phyloP scores from a whole-genome alignment of 2,888 invertebrate species.

The Drosophila mercatorum region DNA sequence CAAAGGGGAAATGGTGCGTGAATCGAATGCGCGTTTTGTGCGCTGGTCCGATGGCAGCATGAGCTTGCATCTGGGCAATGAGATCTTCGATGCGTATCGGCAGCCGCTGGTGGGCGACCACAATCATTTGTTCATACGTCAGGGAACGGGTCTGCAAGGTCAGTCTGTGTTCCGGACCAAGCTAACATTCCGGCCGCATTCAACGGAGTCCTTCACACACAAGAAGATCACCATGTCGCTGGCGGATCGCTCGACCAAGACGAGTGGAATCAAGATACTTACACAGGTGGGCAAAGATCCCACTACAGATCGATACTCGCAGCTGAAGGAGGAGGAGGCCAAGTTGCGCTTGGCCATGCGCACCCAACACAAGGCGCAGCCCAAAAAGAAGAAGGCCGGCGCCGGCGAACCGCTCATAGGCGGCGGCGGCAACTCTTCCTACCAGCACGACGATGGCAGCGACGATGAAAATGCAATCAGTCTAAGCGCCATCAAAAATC shows the following conservation, averaged over 20 bases:
- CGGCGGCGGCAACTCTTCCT: conserved; percentile 80
- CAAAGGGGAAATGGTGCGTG: conserved; percentile 91
- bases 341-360: conserved; percentile 95
- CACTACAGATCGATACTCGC: conserved; percentile 94
- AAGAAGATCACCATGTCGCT: conserved; percentile 99
- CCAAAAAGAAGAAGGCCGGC: conserved; percentile 85
- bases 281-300: conserved; percentile 93
- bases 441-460: conserved; percentile 91
- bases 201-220: conserved; percentile 99
- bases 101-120: conserved; percentile 97
- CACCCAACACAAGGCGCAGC: conserved; percentile 86
- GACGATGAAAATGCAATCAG: conserved; percentile 97
- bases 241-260: conserved; percentile 97
- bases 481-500: conserved; percentile 96
- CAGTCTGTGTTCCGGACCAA: conserved; percentile 99
- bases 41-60: conserved; percentile 99
- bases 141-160: conserved; percentile 98
- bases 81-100: conserved; percentile 98
- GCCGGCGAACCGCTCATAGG: conserved; percentile 83
- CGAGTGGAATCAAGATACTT: conserved; percentile 97
- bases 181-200: conserved; percentile 98
- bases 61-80: conserved; percentile 97
- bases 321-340: conserved; percentile 99
- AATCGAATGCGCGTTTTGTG: conserved; percentile 97
- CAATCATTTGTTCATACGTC: conserved; percentile 98